Conservation (phyloP, 2,888 invertebrate genomes). For the Agriotes lineatus region DNA sequence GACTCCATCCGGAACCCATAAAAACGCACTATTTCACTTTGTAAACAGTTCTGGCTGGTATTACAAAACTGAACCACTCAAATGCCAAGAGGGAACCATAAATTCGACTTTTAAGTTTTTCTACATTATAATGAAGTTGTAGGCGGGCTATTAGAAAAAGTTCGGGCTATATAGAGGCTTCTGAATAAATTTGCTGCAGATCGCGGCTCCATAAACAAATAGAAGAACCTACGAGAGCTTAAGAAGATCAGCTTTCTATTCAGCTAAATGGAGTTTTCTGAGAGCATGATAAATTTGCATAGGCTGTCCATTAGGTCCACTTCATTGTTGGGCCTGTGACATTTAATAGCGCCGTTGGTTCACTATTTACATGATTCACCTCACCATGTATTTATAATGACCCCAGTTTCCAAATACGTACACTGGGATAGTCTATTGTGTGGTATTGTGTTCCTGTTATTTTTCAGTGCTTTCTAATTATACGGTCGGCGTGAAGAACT, state of each 20-base stretch:
- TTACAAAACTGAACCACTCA: background rate
- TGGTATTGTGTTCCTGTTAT: constrained; percentile 33
- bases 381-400: constrained; percentile 35
- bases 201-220: background rate
- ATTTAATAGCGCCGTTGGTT: constrained; percentile 37
- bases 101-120: too few relatives aligned
- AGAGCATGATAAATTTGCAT: constrained; percentile 36
- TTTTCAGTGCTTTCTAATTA: constrained; percentile 37
- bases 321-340: constrained; percentile 33
- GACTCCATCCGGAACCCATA: too few relatives aligned
- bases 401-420: constrained; percentile 39
- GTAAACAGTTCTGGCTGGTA: too few relatives aligned
- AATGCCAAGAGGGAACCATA: background rate
- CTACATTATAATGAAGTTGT: too few relatives aligned
- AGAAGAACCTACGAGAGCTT: background rate
- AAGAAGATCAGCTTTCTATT: constrained; percentile 8
- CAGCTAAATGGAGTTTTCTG: background rate
- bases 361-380: constrained; percentile 36
- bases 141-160: background rate
- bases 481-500: constrained; percentile 28
- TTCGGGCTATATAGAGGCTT: background rate
- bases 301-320: constrained; percentile 27
- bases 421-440: constrained; percentile 37
- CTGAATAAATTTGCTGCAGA: background rate
- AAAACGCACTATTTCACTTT: too few relatives aligned